Evolutionary conservation across 2,888 invertebrate species (phyloP), one percentile per base, ranked within the genome.

Genomic region (Agrochola litura): DNA sequence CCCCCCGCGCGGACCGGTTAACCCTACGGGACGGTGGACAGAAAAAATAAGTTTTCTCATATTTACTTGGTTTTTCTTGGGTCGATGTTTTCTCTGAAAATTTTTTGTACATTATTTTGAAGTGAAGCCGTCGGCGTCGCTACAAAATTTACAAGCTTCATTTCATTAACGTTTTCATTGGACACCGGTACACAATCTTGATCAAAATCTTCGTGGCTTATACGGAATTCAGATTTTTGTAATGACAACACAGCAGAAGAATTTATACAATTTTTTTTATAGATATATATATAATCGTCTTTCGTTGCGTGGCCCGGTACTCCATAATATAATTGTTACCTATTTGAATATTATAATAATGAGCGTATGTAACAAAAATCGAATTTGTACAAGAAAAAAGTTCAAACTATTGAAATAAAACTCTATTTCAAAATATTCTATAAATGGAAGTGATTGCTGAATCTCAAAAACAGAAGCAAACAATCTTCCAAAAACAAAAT

Each of bases 21-120:
- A 95, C 94, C 95, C 95, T 94, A 90, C 82, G 61, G 93, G 90
- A 95, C 86, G 77, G 94, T 89, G 67, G 58, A 92, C 93, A 95
- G 81, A 92, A 88, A 89, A 91, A 88, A 60, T n/a, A 52, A 41
- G 66, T 76, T 61, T 60, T 73, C 43, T 74, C 60, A 37, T 68
- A 54, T 61, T 49, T 41, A 49, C 58, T 73, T 72, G 2, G 3
- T 65, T 74, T 78, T 67, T 64, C 56, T 68, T 66, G 0, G 0
- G 12, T 10, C 0, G 4, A 16, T 3, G 2, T 25, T 56, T 63
- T 30, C 2, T 16, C 6, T 25, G 8, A 52, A 16, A 0, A 9
- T 46, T 54, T 19, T 56, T 56, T 10, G 10, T n/a, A n/a, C 5
- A 12, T 5, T 46, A 46, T 14, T 46, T 46, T 46, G 46, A 46